Base-by-base conservation (phyloP, 2,888 invertebrate species). In the Tryphoninae sp. region DNA sequence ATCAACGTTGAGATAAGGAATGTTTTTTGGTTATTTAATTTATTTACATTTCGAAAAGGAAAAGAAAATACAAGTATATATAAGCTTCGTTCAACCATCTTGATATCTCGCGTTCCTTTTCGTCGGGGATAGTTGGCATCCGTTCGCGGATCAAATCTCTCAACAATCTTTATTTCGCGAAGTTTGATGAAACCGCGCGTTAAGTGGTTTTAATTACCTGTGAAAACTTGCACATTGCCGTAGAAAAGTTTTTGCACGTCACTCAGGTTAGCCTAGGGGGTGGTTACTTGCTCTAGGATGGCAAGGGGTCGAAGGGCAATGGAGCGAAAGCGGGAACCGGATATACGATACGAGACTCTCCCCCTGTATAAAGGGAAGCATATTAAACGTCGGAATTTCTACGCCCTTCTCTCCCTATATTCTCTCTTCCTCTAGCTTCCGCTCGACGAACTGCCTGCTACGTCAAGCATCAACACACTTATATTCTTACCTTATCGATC, bases 191-290 rank as follows among this genome's bases (percentile, higher is more conserved):
- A 85, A 86, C 82, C 83, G 69, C 68, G 77, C 85, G 87, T 88
- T 88, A 88, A 88, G 86, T 86, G 86, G 84, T 88, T 88, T 87
- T 88, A 88, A 88, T 88, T 88, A 88, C 84, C 87, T 86, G 84
- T 79, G 84, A 40, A 85, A 87, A 88, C 85, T 88, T 83, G 83
- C 74, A 82, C 78, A 80, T 64, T 81, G 68, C 84, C 78, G 78
- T 55, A 77, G 58, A 83, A 81, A 87, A 87, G 84, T 88, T 87
- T 85, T 81, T 62, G 40, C 64, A 85, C 83, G 87, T 87, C 84
- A 83, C 83, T 88, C 84, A 83, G 42, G 64, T 67, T 45, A 62
- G 72, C 19, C 72, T 19, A 61, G 61, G 49, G 22, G 61, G 51
- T 19, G 2, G 59, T 59, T n/a, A 69, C 40, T 19, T 69, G 78